These are phyloP conservation scores for Anaspis maculata DNA, from an alignment of 2,888 invertebrate genomes.

Conservation along the genomic window DNA sequence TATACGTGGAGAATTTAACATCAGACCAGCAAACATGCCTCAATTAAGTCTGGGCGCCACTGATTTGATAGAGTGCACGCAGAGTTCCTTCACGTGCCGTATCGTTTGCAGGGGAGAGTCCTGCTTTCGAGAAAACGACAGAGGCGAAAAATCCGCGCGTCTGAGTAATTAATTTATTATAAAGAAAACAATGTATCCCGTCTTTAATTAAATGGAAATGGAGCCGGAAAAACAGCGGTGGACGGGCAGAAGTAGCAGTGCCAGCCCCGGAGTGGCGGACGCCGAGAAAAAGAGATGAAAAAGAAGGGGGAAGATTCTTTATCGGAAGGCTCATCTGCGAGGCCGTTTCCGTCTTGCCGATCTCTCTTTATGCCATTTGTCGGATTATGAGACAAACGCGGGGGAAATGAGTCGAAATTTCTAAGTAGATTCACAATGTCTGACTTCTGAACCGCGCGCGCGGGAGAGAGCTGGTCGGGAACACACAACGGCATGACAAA, in stretches of 20 bases:
- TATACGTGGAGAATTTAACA: too few species aligned
- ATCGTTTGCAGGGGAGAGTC: too few species aligned
- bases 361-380: constrained; percentile 10
- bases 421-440: constrained; percentile 8
- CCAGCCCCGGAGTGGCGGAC: too few species aligned
- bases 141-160: too few species aligned
- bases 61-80: too few species aligned
- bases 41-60: too few species aligned
- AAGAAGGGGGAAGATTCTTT: constrained; percentile 8
- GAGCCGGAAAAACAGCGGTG: constrained; percentile 8
- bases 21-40: too few species aligned
- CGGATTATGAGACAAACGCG: constrained; percentile 12
- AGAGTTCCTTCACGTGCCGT: too few species aligned
- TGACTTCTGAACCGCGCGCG: too few species aligned
- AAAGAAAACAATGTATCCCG: constrained; percentile 7
- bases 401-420: constrained; percentile 11
- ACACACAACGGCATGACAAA: constrained; percentile 4
- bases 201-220: constrained; percentile 11
- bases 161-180: constrained; percentile 8
- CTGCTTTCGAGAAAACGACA: too few species aligned
- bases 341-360: constrained; percentile 5
- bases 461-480: too few species aligned
- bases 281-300: too few species aligned
- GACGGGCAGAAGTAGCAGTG: constrained; percentile 3
- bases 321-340: constrained; percentile 8